Conservation (phyloP, 2,113 vertebrate species). For the Elephas maximus region DNA sequence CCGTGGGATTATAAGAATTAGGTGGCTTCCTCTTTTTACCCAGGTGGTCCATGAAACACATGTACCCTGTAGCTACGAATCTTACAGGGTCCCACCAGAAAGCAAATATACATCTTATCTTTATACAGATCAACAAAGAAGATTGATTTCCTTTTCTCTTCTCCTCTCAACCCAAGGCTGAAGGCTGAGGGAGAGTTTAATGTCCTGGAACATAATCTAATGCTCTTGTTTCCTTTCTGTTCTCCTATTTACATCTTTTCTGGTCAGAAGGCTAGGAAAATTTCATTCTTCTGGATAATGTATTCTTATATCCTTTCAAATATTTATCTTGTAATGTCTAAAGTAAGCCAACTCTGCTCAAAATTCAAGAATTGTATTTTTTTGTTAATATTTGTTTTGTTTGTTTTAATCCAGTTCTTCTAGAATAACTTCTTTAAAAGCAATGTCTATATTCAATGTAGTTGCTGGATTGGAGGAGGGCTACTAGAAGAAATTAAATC, state of each 20-base stretch:
- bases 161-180: neutral
- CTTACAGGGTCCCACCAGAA: neutral
- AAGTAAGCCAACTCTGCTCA: neutral
- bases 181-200: neutral
- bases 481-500: neutral
- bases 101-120: neutral
- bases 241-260: neutral
- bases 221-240: neutral
- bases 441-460: neutral
- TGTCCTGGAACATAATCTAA: neutral
- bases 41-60: neutral
- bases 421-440: neutral
- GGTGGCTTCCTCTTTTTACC: too few species aligned
- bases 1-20: too few species aligned
- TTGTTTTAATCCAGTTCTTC: neutral
- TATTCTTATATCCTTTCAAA: neutral
- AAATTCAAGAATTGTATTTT: neutral
- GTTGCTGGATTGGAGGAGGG: neutral
- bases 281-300: neutral
- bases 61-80: neutral
- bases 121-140: neutral
- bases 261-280: neutral
- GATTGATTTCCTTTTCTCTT: neutral
- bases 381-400: neutral
- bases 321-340: neutral